Percentiles rank a stretch among this genome's conserved stretches.
phyloP scores from a whole-genome alignment of 2,888 invertebrate genomes.

The Drosophila infuscata region DNA sequence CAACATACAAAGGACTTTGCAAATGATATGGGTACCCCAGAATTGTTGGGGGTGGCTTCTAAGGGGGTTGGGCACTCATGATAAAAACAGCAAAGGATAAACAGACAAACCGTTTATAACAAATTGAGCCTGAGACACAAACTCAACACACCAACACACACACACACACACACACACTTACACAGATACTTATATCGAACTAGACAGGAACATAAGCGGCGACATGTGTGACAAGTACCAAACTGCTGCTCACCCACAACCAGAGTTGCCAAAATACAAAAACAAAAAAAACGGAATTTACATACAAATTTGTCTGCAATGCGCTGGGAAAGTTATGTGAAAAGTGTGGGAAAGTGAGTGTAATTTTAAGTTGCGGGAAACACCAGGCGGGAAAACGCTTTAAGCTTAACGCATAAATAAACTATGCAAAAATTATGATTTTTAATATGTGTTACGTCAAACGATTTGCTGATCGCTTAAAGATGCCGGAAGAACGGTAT shows the following conservation, averaged over 20 bases:
- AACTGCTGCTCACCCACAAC: conserved; percentile 22
- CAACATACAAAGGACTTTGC: conserved; percentile 66
- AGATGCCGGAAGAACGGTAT: not conserved
- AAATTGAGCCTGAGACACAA: conserved; percentile 70
- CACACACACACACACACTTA: conserved; percentile 9
- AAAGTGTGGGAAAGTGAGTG: conserved; percentile 47
- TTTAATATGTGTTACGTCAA: not conserved
- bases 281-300: conserved; percentile 60
- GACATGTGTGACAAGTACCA: conserved; percentile 74
- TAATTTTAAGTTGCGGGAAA: conserved; percentile 22
- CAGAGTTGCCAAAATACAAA: conserved; percentile 30
- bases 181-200: conserved; percentile 18
- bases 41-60: conserved; percentile 17
- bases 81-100: conserved; percentile 66
- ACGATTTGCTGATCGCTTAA: not conserved
- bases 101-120: conserved; percentile 71
- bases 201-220: conserved; percentile 54
- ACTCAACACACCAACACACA: not conserved
- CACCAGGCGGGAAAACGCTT: not conserved
- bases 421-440: not conserved
- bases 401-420: not conserved
- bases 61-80: conserved; percentile 34
- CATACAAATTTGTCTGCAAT: conserved; percentile 76
- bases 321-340: conserved; percentile 31
- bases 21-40: conserved; percentile 70